These are phyloP conservation scores for Anolis carolinensis DNA, from an alignment of 2,113 vertebrate genomes.

Conservation along the genomic window DNA sequence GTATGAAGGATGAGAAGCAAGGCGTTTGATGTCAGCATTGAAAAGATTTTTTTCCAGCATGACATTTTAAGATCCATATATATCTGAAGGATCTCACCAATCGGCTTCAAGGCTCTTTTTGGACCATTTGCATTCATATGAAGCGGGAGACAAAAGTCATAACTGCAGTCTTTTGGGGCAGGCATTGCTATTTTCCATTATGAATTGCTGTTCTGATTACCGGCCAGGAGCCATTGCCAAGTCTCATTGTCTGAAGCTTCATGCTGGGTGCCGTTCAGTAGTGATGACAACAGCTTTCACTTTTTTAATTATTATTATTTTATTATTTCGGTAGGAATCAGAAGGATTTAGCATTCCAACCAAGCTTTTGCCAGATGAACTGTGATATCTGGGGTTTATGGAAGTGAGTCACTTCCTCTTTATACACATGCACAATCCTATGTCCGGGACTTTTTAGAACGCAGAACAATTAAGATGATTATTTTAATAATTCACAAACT, in stretches of 20 bases:
- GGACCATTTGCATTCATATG: neutral
- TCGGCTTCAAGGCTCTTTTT: neutral
- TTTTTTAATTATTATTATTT: neutral
- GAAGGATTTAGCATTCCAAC: neutral
- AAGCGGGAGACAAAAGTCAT: neutral
- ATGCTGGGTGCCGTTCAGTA: neutral
- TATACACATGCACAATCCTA: neutral
- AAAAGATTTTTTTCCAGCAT: no score
- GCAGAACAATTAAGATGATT: neutral
- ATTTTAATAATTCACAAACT: neutral
- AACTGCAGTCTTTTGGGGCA: neutral
- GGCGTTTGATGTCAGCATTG: no score
- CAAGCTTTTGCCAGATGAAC: neutral
- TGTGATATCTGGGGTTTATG: neutral
- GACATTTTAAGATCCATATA: neutral
- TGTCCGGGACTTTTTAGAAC: neutral
- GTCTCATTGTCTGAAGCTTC: conserved; percentile 5
- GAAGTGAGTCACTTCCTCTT: neutral
- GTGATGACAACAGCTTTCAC: neutral
- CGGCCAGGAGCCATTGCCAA: neutral
- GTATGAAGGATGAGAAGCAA: no score
- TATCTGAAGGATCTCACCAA: neutral
- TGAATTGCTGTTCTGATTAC: neutral
- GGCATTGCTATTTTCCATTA: neutral
- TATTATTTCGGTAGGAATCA: neutral